Evolutionary conservation across 2,888 invertebrate genomes (phyloP).

Genomic region (Drosophila fulvimacula): DNA sequence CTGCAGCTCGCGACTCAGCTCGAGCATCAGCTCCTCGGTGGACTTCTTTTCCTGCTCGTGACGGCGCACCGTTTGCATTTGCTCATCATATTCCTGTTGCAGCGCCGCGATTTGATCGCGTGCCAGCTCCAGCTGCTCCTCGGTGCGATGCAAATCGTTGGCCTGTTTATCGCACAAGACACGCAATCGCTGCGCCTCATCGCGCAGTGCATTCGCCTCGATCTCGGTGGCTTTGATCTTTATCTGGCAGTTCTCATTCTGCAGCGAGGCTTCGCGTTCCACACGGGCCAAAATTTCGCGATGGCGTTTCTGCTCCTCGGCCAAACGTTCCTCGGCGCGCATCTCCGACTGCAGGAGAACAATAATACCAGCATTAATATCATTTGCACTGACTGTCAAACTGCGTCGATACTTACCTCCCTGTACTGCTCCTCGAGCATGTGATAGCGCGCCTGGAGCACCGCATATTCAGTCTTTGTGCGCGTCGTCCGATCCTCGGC

Average conservation of each 20-base stretch:
- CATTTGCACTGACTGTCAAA: not conserved
- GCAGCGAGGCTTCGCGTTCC: constrained; percentile 92
- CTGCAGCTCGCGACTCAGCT: constrained; percentile 89
- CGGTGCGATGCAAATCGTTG: constrained; percentile 86
- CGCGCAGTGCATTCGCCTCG: constrained; percentile 88
- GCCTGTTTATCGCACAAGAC: constrained; percentile 87
- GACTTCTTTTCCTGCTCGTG: constrained; percentile 85
- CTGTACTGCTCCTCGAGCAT: constrained; percentile 93
- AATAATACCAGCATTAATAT: not conserved
- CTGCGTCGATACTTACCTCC: constrained; percentile 86
- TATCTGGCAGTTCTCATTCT: constrained; percentile 91
- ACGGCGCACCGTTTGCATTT: constrained; percentile 86
- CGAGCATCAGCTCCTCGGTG: constrained; percentile 87
- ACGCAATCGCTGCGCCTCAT: constrained; percentile 88
- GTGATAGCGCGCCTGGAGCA: constrained; percentile 94
- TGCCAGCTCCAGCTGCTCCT: constrained; percentile 86
- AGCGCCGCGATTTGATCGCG: constrained; percentile 85
- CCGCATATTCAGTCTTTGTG: constrained; percentile 96
- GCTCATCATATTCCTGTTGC: constrained; percentile 86
- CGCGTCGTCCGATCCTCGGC: constrained; percentile 95
- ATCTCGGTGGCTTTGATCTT: constrained; percentile 89
- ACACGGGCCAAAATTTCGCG: constrained; percentile 92
- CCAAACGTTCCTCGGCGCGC: constrained; percentile 90
- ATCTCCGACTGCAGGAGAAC: constrained; percentile 88
- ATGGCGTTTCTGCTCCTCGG: constrained; percentile 93